Percentiles rank a stretch among this genome's conserved stretches.
Evolutionary conservation across 1,140 invertebrate species (phyloP).

Genomic region (Bombus superbus): DNA sequence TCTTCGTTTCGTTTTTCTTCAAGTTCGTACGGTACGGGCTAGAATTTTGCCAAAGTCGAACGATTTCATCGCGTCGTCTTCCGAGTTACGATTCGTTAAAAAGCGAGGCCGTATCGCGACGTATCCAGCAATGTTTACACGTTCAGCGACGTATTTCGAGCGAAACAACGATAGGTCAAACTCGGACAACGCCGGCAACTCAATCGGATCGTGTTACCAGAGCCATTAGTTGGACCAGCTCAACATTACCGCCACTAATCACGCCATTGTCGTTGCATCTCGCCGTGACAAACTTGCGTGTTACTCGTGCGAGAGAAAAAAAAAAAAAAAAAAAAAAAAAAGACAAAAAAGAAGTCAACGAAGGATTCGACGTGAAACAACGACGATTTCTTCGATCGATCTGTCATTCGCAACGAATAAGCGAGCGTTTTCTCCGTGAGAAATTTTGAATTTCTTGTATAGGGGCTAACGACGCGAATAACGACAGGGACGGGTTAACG

Average conservation of each 20-base stretch:
- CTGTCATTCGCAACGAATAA: neutral
- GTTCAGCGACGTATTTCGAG: constrained; percentile 18
- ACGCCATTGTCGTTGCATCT: constrained; percentile 29
- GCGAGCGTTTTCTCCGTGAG: neutral
- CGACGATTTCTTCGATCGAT: neutral
- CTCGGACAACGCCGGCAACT: constrained; percentile 14
- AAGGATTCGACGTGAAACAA: neutral
- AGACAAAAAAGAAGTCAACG: neutral
- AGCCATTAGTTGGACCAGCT: constrained; percentile 27
- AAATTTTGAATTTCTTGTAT: neutral
- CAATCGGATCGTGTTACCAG: constrained; percentile 33
- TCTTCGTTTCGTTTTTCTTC: too few species aligned
- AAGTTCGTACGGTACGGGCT: neutral
- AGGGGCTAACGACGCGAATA: neutral
- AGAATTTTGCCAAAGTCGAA: neutral
- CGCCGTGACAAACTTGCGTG: neutral
- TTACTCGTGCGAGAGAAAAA: neutral
- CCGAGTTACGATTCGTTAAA: neutral
- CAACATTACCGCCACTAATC: constrained; percentile 26
- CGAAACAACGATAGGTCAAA: constrained; percentile 13
- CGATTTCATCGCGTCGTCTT: neutral
- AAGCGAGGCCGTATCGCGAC: neutral
- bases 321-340: neutral
- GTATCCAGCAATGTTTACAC: constrained; percentile 27
- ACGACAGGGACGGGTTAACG: neutral